These are phyloP conservation scores for Paramormyrops hopkinsi DNA, from an alignment of 2,797 vertebrate genomes.

Conservation along the genomic window DNA sequence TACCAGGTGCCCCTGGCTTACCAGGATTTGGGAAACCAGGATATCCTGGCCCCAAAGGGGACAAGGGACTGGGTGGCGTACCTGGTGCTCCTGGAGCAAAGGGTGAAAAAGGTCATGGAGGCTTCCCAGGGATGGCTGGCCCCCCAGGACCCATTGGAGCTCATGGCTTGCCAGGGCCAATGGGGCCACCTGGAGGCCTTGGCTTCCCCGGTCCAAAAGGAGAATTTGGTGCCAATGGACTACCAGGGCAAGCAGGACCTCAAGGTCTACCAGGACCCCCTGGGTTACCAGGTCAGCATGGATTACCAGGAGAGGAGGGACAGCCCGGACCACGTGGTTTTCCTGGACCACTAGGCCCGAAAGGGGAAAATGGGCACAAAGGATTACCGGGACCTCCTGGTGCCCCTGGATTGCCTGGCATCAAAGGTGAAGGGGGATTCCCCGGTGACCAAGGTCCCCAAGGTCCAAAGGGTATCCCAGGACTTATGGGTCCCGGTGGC, in stretches of 20 bases:
- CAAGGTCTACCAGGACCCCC: constrained; percentile 79
- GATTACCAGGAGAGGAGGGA: constrained; percentile 77
- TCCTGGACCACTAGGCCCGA: constrained; percentile 79
- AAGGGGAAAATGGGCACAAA: constrained; percentile 76
- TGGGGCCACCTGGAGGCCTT: constrained; percentile 74
- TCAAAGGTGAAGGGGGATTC: constrained; percentile 75
- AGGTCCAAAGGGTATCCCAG: constrained; percentile 86
- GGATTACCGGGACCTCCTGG: constrained; percentile 78
- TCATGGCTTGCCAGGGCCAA: constrained; percentile 78
- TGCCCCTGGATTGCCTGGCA: constrained; percentile 66
- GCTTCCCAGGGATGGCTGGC: constrained; percentile 75
- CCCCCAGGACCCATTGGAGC: constrained; percentile 73
- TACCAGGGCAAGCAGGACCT: constrained; percentile 68
- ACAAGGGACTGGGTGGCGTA: constrained; percentile 74
- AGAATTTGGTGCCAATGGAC: constrained; percentile 70
- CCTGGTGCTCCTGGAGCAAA: constrained; percentile 75
- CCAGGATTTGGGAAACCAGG: constrained; percentile 86
- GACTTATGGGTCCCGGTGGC: constrained; percentile 79
- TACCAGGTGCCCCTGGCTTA: constrained; percentile 78
- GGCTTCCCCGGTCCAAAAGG: constrained; percentile 87
- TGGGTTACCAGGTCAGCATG: constrained; percentile 80
- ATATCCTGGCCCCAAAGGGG: constrained; percentile 83
- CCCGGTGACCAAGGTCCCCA: constrained; percentile 76
- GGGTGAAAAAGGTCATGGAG: constrained; percentile 81
- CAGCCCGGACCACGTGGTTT: constrained; percentile 77